These are phyloP conservation scores for Neodiprion fabricii DNA, from an alignment of 1,140 invertebrate genomes.

Conservation along the genomic window DNA sequence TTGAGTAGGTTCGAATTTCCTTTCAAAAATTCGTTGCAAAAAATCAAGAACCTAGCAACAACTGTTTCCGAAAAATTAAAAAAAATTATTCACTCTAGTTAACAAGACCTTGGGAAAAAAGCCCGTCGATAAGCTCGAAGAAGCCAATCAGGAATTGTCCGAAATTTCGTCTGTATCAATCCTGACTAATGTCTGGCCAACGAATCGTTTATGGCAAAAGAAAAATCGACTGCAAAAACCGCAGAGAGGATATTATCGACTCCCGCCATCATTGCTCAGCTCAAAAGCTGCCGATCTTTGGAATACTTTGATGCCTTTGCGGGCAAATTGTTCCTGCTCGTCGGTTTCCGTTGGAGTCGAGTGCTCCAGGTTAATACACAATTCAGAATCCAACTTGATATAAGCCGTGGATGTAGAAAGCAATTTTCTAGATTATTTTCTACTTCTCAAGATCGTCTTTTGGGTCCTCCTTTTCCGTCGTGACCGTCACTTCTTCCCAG, in stretches of 20 bases:
- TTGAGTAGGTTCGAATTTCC: neutral
- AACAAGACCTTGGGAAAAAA: neutral
- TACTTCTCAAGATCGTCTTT: slow-evolving; percentile 5
- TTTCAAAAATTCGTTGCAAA: neutral
- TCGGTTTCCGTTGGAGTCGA: slow-evolving; percentile 1
- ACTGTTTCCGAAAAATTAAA: neutral
- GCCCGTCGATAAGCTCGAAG: neutral
- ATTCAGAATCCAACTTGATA: neutral
- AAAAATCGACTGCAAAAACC: slow-evolving; percentile 13
- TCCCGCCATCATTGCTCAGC: slow-evolving; percentile 5
- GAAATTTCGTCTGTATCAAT: slow-evolving; percentile 9
- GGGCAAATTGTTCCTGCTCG: slow-evolving; percentile 14
- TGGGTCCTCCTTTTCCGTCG: neutral
- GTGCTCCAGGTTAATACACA: neutral
- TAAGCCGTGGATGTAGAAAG: neutral
- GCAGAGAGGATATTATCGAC: slow-evolving; percentile 12
- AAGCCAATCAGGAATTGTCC: neutral
- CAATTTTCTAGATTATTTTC: neutral
- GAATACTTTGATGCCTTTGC: slow-evolving; percentile 14
- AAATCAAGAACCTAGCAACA: neutral
- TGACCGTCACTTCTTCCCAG: neutral
- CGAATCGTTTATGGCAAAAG: slow-evolving; percentile 18
- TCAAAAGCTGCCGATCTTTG: slow-evolving; percentile 13
- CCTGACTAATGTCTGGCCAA: slow-evolving; percentile 22
- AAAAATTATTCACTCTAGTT: neutral